A percentile compares a stretch with the other conserved stretches of the same genome.
Evolutionary conservation across 2,113 vertebrate species (phyloP).

Genomic region (Pao palembangensis): DNA sequence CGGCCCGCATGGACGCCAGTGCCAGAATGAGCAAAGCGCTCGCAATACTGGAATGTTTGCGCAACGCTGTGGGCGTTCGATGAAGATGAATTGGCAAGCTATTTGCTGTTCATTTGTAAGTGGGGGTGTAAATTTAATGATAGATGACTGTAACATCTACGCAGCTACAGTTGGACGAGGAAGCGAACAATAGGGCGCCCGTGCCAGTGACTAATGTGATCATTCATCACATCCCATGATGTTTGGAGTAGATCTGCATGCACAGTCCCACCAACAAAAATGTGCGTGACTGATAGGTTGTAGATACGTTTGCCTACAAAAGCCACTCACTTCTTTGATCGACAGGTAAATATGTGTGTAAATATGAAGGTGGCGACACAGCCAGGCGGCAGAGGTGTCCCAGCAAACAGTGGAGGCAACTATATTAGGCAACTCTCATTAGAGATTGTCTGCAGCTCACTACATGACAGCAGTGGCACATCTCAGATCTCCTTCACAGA

Average conservation of each 20-base stretch:
- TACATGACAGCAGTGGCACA: slow-evolving; percentile 32
- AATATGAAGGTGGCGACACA: slow-evolving; percentile 5
- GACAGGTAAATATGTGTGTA: too few relatives aligned
- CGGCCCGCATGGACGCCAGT: slow-evolving; percentile 28
- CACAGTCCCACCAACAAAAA: slow-evolving; percentile 13
- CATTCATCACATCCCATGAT: slow-evolving; percentile 45
- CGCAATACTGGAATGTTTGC: slow-evolving; percentile 56
- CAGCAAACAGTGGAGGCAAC: slow-evolving; percentile 48
- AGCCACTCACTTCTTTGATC: slow-evolving; percentile 21
- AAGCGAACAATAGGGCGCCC: slow-evolving; percentile 45
- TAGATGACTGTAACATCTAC: slow-evolving; percentile 61
- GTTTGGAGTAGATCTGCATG: slow-evolving; percentile 26
- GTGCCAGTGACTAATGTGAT: slow-evolving; percentile 45
- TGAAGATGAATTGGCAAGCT: slow-evolving; percentile 72
- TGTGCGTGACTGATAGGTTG: slow-evolving; percentile 12
- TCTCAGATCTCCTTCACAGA: slow-evolving; percentile 33
- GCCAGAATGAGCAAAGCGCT: slow-evolving; percentile 54
- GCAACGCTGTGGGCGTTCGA: slow-evolving; percentile 61
- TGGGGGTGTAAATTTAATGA: slow-evolving; percentile 55
- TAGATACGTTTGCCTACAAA: slow-evolving; percentile 7
- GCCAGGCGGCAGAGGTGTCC: slow-evolving; percentile 33
- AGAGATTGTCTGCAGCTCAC: slow-evolving; percentile 37
- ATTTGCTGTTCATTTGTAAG: slow-evolving; percentile 70
- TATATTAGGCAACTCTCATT: slow-evolving; percentile 60
- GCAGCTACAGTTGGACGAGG: slow-evolving; percentile 39